Percentiles rank a stretch among this genome's conserved stretches.
These are phyloP conservation scores for Brachionus rubens DNA, from an alignment of 1,140 invertebrate genomes.

Conservation along the genomic window DNA sequence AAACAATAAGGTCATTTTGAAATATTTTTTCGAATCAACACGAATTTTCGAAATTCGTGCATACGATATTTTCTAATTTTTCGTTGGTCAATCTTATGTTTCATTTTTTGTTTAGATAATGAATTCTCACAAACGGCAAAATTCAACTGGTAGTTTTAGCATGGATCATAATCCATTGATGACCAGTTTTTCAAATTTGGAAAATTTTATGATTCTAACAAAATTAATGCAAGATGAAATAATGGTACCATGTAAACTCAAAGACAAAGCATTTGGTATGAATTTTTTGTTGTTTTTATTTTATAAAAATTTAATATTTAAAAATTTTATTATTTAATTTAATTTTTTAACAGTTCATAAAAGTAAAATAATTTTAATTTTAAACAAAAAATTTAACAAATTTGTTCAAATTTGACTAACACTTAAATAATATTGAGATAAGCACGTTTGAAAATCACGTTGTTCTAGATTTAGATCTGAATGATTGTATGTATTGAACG, in stretches of 20 bases:
- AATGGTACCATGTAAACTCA: conserved; percentile 39
- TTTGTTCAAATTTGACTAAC: background rate
- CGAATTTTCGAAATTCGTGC: no score
- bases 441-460: no score
- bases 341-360: background rate
- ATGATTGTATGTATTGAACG: no score
- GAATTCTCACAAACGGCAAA: conserved; percentile 43
- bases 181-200: conserved; percentile 44
- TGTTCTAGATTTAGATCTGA: no score
- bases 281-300: background rate
- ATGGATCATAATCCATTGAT: conserved; percentile 15
- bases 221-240: conserved; percentile 44
- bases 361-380: background rate
- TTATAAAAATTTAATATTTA: no score
- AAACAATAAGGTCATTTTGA: no score
- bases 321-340: no score
- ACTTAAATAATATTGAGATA: background rate
- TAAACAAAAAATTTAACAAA: background rate
- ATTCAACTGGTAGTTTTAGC: conserved; percentile 30
- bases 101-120: background rate
- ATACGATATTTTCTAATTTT: no score
- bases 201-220: conserved; percentile 44
- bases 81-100: background rate
- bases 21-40: no score
- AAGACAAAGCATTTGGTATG: conserved; percentile 26